Conservation (phyloP, 2,888 invertebrate genomes). For the Minunthozetes semirufus region DNA sequence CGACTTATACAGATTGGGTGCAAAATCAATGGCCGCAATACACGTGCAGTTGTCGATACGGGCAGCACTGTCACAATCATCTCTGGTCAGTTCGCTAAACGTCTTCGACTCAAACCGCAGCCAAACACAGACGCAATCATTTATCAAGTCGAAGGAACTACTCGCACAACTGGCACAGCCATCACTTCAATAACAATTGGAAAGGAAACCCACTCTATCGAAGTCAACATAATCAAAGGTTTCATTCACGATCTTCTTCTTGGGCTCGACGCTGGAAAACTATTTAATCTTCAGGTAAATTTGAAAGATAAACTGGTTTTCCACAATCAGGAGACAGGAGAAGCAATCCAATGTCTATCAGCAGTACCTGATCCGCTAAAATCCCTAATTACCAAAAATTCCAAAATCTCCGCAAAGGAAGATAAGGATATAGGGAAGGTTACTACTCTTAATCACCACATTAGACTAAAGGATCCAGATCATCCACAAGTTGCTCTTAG, state of each 20-base stretch:
- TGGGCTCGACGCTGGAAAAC: background rate
- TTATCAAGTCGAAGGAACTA: background rate
- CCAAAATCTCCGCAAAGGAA: background rate
- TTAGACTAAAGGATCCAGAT: background rate
- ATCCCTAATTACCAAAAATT: too few species aligned
- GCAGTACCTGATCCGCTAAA: too few species aligned
- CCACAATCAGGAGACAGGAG: background rate
- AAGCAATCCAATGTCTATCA: too few species aligned
- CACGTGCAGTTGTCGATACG: constrained; percentile 7
- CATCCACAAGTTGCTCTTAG: constrained; percentile 1
- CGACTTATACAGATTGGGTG: background rate
- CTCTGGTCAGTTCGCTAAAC: background rate
- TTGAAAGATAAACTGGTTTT: background rate
- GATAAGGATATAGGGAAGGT: background rate
- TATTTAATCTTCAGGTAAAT: background rate
- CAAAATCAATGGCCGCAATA: background rate
- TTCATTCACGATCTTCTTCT: background rate
- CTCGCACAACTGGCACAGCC: background rate
- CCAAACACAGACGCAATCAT: background rate
- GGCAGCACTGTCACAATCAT: constrained; percentile 14
- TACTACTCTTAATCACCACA: background rate
- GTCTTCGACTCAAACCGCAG: background rate
- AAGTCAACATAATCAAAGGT: too few species aligned
- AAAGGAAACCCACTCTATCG: too few species aligned
- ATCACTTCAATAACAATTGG: too few species aligned